A percentile compares a stretch with the other conserved stretches of the same genome.
Evolutionary conservation across 2,113 vertebrate genomes (phyloP).

Genomic region (Cygnus buccinator): DNA sequence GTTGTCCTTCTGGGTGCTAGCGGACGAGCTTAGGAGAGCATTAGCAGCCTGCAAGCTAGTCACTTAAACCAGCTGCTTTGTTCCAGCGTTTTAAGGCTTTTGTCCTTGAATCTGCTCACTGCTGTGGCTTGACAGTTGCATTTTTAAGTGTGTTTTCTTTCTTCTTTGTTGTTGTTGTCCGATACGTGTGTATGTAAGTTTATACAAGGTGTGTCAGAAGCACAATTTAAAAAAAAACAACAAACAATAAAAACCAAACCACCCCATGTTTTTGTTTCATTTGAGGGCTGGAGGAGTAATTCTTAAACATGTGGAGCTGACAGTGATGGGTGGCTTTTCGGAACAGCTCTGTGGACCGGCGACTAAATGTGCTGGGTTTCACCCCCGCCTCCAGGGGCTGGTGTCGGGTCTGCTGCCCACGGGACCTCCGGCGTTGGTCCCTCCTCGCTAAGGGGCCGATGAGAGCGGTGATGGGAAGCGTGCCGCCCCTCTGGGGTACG

Average conservation of each 20-base stretch:
- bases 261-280: neutral
- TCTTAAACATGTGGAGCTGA: neutral
- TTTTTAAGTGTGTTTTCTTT: neutral
- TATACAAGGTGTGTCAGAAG: neutral
- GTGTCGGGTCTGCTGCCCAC: too few relatives aligned
- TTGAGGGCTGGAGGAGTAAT: neutral
- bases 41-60: neutral
- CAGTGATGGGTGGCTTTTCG: neutral
- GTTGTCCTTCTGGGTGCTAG: constrained; percentile 46
- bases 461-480: too few relatives aligned
- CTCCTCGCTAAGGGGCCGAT: too few relatives aligned
- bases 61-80: neutral
- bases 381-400: too few relatives aligned
- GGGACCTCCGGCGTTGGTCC: too few relatives aligned
- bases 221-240: neutral
- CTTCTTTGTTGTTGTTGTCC: neutral
- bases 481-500: too few relatives aligned
- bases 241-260: too few relatives aligned
- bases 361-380: too few relatives aligned
- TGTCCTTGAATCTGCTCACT: neutral
- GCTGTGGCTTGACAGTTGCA: neutral
- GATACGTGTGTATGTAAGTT: neutral
- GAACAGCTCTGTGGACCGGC: too few relatives aligned
- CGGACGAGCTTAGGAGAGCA: neutral
- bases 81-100: neutral